These are phyloP conservation scores for Hipposideros armiger DNA, from an alignment of 2,113 vertebrate species.

Conservation along the genomic window DNA sequence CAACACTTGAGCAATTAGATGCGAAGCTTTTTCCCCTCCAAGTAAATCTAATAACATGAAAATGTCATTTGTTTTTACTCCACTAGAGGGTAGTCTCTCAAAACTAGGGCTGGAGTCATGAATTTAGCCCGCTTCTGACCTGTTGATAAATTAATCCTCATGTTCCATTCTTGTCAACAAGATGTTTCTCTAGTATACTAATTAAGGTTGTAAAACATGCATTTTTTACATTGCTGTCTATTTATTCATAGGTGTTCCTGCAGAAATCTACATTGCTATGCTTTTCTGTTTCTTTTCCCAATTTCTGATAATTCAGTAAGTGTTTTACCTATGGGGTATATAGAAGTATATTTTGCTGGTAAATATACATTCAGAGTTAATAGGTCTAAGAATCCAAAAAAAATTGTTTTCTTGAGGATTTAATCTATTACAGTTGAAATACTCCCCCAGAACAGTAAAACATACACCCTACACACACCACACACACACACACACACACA, in stretches of 20 bases:
- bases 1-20: background rate
- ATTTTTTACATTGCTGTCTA: background rate
- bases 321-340: background rate
- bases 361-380: background rate
- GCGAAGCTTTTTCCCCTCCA: background rate
- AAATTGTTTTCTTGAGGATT: background rate
- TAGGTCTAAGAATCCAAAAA: background rate
- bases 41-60: conserved; percentile 63
- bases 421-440: background rate
- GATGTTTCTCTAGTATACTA: conserved; percentile 5
- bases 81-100: conserved; percentile 88
- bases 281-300: conserved; percentile 16
- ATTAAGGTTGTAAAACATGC: background rate
- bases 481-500: background rate
- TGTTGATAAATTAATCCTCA: conserved; percentile 81
- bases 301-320: background rate
- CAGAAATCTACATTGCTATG: background rate
- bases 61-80: conserved; percentile 81
- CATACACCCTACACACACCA: background rate
- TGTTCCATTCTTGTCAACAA: conserved; percentile 44
- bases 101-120: conserved; percentile 76
- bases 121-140: conserved; percentile 73
- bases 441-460: background rate
- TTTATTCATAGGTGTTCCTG: background rate
- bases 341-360: conserved; percentile 13